Evolutionary conservation across 2,113 vertebrate genomes (phyloP).

Genomic region (Sebastes schlegelii): DNA sequence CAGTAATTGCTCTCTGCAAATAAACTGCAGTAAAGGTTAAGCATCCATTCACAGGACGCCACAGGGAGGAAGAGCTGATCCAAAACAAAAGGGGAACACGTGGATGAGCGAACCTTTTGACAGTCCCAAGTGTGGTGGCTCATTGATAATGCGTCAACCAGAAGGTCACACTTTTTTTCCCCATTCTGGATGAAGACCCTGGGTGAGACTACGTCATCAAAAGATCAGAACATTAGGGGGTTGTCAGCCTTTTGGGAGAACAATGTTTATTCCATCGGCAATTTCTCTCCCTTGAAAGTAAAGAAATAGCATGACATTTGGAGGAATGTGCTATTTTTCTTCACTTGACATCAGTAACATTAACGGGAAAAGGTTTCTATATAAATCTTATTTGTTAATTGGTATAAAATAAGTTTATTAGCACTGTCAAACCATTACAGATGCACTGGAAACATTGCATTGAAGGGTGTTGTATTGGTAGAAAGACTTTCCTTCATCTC

Average conservation of each 20-base stretch:
- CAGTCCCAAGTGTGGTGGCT: conserved; percentile 14
- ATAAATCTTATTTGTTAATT: conserved; percentile 20
- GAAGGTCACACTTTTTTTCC: conserved; percentile 56
- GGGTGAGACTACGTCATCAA: conserved; percentile 25
- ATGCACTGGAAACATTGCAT: background rate
- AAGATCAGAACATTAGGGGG: conserved; percentile 57
- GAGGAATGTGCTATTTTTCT: conserved; percentile 11
- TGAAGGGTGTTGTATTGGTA: background rate
- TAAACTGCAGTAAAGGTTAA: conserved; percentile 28
- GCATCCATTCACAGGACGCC: conserved; percentile 26
- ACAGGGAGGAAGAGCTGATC: background rate
- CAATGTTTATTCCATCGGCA: conserved; percentile 16
- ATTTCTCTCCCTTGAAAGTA: conserved; percentile 10
- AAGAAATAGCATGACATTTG: conserved; percentile 56
- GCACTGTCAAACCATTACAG: background rate
- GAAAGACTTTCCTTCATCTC: background rate
- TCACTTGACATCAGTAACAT: conserved; percentile 20
- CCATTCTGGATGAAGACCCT: conserved; percentile 18
- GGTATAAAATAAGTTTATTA: background rate
- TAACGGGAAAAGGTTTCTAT: conserved; percentile 1
- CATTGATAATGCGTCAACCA: conserved; percentile 45
- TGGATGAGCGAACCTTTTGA: conserved; percentile 28
- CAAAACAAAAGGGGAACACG: conserved; percentile 19
- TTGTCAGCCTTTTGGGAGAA: conserved; percentile 29
- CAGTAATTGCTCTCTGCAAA: background rate